These are phyloP conservation scores for Temnothorax ravouxi DNA, from an alignment of 2,888 invertebrate genomes.

Conservation along the genomic window DNA sequence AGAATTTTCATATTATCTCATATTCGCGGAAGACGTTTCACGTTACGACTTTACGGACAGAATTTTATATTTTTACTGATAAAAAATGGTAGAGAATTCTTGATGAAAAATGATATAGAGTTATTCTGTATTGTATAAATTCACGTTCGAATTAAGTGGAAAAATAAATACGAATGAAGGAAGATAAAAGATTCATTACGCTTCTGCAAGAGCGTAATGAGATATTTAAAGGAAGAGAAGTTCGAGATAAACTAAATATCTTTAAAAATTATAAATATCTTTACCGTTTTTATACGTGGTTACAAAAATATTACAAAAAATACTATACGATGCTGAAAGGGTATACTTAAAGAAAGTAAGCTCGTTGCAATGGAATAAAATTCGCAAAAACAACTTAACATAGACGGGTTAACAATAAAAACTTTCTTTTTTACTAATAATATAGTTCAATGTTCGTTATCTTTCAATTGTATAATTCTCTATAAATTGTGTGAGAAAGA, in stretches of 20 bases:
- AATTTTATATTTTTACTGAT: slow-evolving; percentile 31
- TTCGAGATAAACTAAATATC: background rate
- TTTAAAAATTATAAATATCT: background rate
- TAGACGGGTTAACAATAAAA: background rate
- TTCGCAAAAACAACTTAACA: background rate
- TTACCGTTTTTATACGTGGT: background rate
- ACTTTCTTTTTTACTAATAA: slow-evolving; percentile 23
- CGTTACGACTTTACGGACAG: slow-evolving; percentile 12
- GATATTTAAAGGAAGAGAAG: background rate
- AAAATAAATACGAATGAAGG: slow-evolving; percentile 25
- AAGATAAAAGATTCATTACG: slow-evolving; percentile 37
- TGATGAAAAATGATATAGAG: slow-evolving; percentile 27
- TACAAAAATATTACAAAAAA: background rate
- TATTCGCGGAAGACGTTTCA: background rate
- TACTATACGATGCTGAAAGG: background rate
- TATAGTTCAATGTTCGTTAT: slow-evolving; percentile 22
- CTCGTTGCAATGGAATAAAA: slow-evolving; percentile 2
- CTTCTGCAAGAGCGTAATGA: background rate
- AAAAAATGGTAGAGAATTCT: slow-evolving; percentile 24
- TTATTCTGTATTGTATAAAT: background rate
- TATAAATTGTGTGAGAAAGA: background rate
- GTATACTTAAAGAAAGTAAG: slow-evolving; percentile 2
- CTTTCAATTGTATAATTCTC: slow-evolving; percentile 17
- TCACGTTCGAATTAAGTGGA: slow-evolving; percentile 16
- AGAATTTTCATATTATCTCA: slow-evolving; percentile 24